These are phyloP conservation scores for Diaphora mendica DNA, from an alignment of 2,888 invertebrate species.

Conservation along the genomic window DNA sequence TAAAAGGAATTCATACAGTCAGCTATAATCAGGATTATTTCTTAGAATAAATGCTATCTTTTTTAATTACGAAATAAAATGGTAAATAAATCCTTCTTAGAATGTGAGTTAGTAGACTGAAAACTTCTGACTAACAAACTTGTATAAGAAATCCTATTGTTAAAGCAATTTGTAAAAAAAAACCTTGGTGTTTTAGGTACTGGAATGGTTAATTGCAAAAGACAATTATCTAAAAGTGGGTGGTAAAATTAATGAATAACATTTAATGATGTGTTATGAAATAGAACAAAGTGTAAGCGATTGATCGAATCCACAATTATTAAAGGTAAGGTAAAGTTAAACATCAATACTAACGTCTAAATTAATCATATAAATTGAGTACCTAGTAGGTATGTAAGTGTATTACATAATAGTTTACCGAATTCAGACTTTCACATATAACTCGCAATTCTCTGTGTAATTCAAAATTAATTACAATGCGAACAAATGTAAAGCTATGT, in stretches of 20 bases:
- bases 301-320: not conserved
- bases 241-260: not conserved
- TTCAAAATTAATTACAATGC: slow-evolving; percentile 8
- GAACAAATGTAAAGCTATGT: slow-evolving; percentile 15
- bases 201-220: not conserved
- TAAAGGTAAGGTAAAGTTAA: not conserved
- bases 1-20: not conserved
- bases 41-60: not conserved
- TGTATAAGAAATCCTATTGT: not conserved
- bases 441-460: not conserved
- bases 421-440: not conserved
- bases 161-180: not conserved
- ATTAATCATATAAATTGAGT: not conserved
- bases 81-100: not conserved
- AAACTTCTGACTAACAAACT: not conserved
- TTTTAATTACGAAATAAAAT: not conserved
- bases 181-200: not conserved
- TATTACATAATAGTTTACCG: not conserved
- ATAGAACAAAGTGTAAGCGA: no score
- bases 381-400: not conserved
- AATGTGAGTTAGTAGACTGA: not conserved
- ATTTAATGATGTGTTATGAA: no score
- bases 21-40: not conserved
- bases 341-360: not conserved
- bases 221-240: not conserved